These are phyloP conservation scores for Drosophila anomelani DNA, from an alignment of 2,888 invertebrate species.

Conservation along the genomic window DNA sequence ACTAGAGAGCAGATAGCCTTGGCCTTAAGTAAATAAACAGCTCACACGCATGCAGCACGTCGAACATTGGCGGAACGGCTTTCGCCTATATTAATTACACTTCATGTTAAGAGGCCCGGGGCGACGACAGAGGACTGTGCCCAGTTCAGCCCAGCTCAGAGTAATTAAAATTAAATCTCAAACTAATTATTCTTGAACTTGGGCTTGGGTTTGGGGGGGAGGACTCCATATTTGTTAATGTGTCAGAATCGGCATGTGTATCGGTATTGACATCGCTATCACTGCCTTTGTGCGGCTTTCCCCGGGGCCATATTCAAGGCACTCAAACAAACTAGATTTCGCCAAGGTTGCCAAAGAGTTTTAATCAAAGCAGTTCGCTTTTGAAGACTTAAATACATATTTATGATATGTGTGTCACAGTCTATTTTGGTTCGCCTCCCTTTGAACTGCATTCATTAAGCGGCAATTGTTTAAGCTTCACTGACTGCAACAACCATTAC, in stretches of 20 bases:
- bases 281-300: constrained; percentile 41
- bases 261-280: constrained; percentile 9
- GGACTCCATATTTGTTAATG: constrained; percentile 10
- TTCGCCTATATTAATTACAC: constrained; percentile 69
- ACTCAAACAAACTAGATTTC: constrained; percentile 53
- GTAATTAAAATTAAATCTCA: constrained; percentile 82
- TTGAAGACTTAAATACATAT: background rate
- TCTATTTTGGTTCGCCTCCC: background rate
- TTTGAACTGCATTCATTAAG: constrained; percentile 76
- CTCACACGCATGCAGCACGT: constrained; percentile 22
- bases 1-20: constrained; percentile 46
- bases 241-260: constrained; percentile 6
- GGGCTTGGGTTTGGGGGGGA: constrained; percentile 23
- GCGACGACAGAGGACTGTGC: constrained; percentile 52
- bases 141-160: constrained; percentile 44
- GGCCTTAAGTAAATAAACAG: constrained; percentile 51
- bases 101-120: constrained; percentile 69
- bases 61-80: constrained; percentile 14
- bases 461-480: constrained; percentile 81
- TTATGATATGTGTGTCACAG: constrained; percentile 1
- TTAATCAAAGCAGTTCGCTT: constrained; percentile 25
- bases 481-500: constrained; percentile 74
- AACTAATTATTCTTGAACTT: constrained; percentile 78
- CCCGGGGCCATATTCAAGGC: constrained; percentile 62
- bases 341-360: constrained; percentile 51